Evolutionary conservation across 2,113 vertebrate species (phyloP), one percentile per base, ranked within the genome.

Genomic region (Henicopernis longicauda): DNA sequence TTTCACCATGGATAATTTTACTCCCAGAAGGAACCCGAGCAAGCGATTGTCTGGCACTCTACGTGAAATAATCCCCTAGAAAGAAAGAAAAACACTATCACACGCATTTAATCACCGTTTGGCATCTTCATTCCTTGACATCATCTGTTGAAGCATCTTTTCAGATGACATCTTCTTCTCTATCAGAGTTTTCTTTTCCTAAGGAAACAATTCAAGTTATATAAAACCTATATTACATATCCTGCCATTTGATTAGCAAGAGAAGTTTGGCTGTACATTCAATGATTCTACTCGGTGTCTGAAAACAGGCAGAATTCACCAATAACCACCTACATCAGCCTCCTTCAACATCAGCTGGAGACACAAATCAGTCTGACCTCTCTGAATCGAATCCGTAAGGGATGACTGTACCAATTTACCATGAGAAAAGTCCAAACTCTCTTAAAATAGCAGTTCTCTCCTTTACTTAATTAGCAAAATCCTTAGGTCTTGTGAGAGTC

Each of bases 121-220:
- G 26, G 63, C 25, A 55, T 54, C 50, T 17, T 93, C 74, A 4
- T 95, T 67, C 10, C 79, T 74, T 47, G 91, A 66, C 89, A 71
- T 94, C 86, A 95, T 97, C 67, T 96, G 94, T 6, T 96, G 92
- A 42, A 98, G 95, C 66, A 94, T 96, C 86, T 91, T 89, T 78
- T 98, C 98, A 73, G 97, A 82, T 21, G 93, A 82, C 22, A 36
- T 42, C 73, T 98, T 98, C 93, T 95, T 98, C 86, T 96, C 96
- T 27, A 96, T 69, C 82, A 98, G 87, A 16, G 49, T 80, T 92
- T 90, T 96, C 94, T 98, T 98, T 80, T 98, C 98, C 98, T 98
- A 86, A 69, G 44, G 77, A 70, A 73, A 88, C 65, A 93, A 92
- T 32, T 94, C 73, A 38, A 29, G 32, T n/a, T 10, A 44, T 1